Evolutionary conservation across 2,113 vertebrate genomes (phyloP), one percentile per base, ranked within the genome.

Genomic region (Xenus cinereus): DNA sequence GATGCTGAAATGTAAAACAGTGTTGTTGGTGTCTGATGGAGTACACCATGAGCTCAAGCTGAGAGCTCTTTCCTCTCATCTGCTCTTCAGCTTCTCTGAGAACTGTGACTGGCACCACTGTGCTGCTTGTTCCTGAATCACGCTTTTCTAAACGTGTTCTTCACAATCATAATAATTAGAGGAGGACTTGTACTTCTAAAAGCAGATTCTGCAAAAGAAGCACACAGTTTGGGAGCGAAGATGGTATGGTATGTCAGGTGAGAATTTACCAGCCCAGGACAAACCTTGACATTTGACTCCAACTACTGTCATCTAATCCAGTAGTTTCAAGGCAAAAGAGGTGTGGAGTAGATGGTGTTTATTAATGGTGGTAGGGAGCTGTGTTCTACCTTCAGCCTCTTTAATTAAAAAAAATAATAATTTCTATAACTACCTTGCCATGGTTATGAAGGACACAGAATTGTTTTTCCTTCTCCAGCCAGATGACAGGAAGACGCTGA

Each of bases 401-500:
- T 94, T 30, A 56, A 57, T 75, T 53, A 8, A 59, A 13, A 9
- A 39, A 32, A 54, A 20, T 69, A 62, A 14, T 68, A 60, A 13
- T 64, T 60, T 41, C 20, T 59, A 0, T 46, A 75, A 78, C 48
- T 91, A 72, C 53, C 57, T 82, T 87, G 69, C 53, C 7, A 3
- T 72, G 84, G 14, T 84, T 75, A 43, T 72, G 77, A 89, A 75
- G 59, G 89, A 48, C 77, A 87, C 62, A 56, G 37, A 87, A 67
- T 53, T 62, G 63, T 33, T 51, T 41, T 96, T 84, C 35, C 27
- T 87, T 56, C 48, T 89, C 24, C 57, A 88, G 78, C 66, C 90
- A 48, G 73, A 91, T 87, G 74, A 95, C 91, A 88, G 92, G 95
- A 97, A 95, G 91, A 27, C 45, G 13, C 66, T 75, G 80, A 94